phyloP scores from a whole-genome alignment of 2,797 vertebrate species.

The Chelidonichthys spinosus region DNA sequence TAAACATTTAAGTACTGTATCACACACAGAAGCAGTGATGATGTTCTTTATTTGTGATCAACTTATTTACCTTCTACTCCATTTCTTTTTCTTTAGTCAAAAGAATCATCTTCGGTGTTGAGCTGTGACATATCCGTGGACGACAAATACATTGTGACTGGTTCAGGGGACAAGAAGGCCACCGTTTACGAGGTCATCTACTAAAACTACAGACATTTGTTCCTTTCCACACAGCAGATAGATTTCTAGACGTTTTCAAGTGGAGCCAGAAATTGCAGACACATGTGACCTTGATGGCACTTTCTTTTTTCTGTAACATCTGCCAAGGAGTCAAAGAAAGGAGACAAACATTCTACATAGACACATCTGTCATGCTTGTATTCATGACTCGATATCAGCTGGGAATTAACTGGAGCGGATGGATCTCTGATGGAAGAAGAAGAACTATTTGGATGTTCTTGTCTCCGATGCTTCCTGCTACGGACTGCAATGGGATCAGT shows the following conservation, averaged over 20 bases:
- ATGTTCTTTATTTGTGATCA: neutral
- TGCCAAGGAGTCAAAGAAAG: slow-evolving; percentile 36
- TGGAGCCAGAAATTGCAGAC: slow-evolving; percentile 38
- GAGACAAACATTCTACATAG: slow-evolving; percentile 34
- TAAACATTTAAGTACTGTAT: neutral
- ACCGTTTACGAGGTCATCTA: slow-evolving; percentile 90
- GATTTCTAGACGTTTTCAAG: slow-evolving; percentile 25
- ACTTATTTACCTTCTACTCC: neutral
- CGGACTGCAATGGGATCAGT: slow-evolving; percentile 48
- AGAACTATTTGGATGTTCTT: slow-evolving; percentile 26
- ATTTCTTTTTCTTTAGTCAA: slow-evolving; percentile 77
- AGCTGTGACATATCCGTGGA: slow-evolving; percentile 90
- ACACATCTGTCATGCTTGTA: slow-evolving; percentile 48
- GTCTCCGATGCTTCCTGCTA: slow-evolving; percentile 35
- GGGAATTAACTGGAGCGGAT: slow-evolving; percentile 42
- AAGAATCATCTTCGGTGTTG: slow-evolving; percentile 88
- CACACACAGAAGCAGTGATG: neutral
- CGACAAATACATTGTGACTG: slow-evolving; percentile 90
- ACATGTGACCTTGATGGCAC: slow-evolving; percentile 20
- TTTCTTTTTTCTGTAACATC: slow-evolving; percentile 30
- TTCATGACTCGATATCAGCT: slow-evolving; percentile 27
- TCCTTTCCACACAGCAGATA: slow-evolving; percentile 21
- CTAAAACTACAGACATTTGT: slow-evolving; percentile 58
- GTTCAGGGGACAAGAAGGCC: slow-evolving; percentile 90
- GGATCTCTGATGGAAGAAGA: slow-evolving; percentile 37